A percentile compares a stretch with the other conserved stretches of the same genome.
These are phyloP conservation scores for Mesocricetus auratus DNA, from an alignment of 2,113 vertebrate genomes.

Conservation along the genomic window DNA sequence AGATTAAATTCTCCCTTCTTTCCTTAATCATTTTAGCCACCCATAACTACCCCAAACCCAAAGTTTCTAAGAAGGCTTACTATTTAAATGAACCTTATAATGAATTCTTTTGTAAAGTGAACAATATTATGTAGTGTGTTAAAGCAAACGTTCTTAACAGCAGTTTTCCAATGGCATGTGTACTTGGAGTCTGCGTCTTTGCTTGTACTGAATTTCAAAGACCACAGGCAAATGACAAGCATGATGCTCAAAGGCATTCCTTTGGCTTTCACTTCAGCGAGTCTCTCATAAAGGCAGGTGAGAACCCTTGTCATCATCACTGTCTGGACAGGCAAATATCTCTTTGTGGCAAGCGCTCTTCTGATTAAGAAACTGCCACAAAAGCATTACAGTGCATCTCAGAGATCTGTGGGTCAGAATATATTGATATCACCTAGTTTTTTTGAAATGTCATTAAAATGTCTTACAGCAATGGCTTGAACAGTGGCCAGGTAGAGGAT, in stretches of 20 bases:
- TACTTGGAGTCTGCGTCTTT: not conserved
- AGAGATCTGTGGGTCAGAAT: not conserved
- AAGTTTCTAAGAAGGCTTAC: constrained; percentile 39
- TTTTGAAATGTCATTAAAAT: constrained; percentile 61
- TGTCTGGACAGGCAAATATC: constrained; percentile 17
- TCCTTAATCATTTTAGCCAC: not conserved
- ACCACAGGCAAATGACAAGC: not conserved
- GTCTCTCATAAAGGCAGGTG: not conserved
- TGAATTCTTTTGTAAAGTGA: constrained; percentile 28
- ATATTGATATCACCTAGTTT: not conserved
- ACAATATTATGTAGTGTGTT: not conserved
- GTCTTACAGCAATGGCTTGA: constrained; percentile 96
- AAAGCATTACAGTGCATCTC: constrained; percentile 58
- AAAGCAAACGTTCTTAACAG: not conserved
- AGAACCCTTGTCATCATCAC: constrained; percentile 13
- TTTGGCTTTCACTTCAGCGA: not conserved
- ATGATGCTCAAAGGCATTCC: not conserved
- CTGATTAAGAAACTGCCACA: constrained; percentile 78
- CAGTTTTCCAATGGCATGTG: not conserved
- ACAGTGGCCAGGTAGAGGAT: constrained; percentile 95
- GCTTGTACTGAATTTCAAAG: constrained; percentile 12
- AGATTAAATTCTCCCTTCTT: constrained; percentile 31
- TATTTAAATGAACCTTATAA: constrained; percentile 18
- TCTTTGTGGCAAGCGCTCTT: constrained; percentile 61
- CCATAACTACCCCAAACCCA: constrained; percentile 53